Percentiles rank a stretch among this genome's conserved stretches.
Conservation (phyloP, 2,797 vertebrate species). For the Leptatherina wallacei region DNA sequence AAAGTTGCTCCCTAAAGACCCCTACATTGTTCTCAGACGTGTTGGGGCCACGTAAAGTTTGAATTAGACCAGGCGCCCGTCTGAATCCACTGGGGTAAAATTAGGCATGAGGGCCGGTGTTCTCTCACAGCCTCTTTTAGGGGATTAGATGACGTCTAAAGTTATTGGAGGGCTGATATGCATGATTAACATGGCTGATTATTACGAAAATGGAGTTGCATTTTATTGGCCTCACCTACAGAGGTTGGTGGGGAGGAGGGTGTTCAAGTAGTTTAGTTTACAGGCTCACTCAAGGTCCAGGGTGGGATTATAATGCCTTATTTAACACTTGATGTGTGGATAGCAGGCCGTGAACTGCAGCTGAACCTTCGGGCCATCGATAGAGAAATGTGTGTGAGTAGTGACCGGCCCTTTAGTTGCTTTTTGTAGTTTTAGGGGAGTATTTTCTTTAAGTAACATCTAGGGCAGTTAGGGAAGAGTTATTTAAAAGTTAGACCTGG, state of each 20-base stretch:
- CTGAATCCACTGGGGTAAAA: conserved; percentile 78
- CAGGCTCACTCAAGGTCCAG: conserved; percentile 56
- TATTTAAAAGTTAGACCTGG: conserved; percentile 30
- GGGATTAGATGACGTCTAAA: conserved; percentile 82
- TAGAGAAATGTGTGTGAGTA: conserved; percentile 60
- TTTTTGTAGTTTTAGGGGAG: conserved; percentile 46
- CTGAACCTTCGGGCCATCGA: conserved; percentile 72
- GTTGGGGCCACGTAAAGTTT: conserved; percentile 72
- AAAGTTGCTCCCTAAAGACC: conserved; percentile 66
- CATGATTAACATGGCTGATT: conserved; percentile 78
- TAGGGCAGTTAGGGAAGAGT: conserved; percentile 31
- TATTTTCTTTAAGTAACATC: conserved; percentile 61
- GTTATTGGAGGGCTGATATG: conserved; percentile 80
- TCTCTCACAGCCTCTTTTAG: conserved; percentile 73
- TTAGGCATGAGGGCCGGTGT: conserved; percentile 70
- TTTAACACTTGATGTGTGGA: conserved; percentile 79
- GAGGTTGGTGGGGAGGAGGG: conserved; percentile 29
- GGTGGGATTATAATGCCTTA: conserved; percentile 76
- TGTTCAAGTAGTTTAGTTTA: conserved; percentile 44
- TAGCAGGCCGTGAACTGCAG: conserved; percentile 74
- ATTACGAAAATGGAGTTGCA: conserved; percentile 67
- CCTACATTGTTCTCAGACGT: conserved; percentile 62
- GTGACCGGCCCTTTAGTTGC: conserved; percentile 34
- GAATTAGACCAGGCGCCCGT: conserved; percentile 78
- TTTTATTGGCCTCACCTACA: conserved; percentile 70